phyloP scores from a whole-genome alignment of 2,797 vertebrate species.

The Enteromius afrohamiltoni region DNA sequence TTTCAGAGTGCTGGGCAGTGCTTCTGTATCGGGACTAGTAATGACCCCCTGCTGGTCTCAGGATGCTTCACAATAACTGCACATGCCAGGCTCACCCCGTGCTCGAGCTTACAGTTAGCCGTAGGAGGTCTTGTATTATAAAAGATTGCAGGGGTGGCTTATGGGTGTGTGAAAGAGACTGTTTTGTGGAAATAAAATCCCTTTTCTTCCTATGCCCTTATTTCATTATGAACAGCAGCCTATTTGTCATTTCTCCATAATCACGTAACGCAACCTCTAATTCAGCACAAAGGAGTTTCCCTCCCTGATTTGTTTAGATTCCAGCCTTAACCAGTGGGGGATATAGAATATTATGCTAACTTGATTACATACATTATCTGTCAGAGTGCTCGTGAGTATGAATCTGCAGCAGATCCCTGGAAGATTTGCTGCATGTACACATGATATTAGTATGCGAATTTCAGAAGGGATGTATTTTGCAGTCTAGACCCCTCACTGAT shows the following conservation, averaged over 20 bases:
- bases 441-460: background rate
- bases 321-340: conserved; percentile 13
- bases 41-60: conserved; percentile 37
- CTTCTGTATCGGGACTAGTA: conserved; percentile 9
- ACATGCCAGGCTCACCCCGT: conserved; percentile 18
- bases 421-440: background rate
- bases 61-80: conserved; percentile 30
- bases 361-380: conserved; percentile 19
- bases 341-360: conserved; percentile 12
- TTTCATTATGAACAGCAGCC: conserved; percentile 41
- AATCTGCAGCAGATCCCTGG: background rate
- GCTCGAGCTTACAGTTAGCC: conserved; percentile 19
- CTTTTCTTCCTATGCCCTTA: conserved; percentile 30
- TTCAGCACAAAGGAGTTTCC: conserved; percentile 1
- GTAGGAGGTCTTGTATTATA: conserved; percentile 40
- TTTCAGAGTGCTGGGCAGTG: conserved; percentile 35
- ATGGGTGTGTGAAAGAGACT: conserved; percentile 19
- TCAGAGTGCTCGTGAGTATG: background rate
- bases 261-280: background rate
- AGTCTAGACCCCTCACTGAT: background rate
- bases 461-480: conserved; percentile 2
- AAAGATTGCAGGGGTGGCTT: conserved; percentile 19
- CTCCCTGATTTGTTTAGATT: conserved; percentile 27
- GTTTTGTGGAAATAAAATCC: conserved; percentile 39
- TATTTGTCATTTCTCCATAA: conserved; percentile 41